phyloP scores from a whole-genome alignment of 2,888 invertebrate genomes.

The Acronicta alni region DNA sequence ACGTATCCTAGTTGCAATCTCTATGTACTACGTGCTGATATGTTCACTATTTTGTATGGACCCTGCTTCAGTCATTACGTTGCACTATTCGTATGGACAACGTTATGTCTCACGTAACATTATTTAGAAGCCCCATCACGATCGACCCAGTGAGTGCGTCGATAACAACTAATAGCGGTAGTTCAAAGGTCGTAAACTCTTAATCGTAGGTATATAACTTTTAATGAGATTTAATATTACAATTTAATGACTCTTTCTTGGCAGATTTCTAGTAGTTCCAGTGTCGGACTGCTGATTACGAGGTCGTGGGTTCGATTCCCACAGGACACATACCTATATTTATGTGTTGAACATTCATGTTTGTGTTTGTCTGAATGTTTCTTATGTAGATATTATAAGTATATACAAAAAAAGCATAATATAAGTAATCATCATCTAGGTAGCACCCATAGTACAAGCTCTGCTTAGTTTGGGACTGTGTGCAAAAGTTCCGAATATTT shows the following conservation, averaged over 20 bases:
- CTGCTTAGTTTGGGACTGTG: too few relatives aligned
- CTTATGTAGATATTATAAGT: too few relatives aligned
- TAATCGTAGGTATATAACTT: slow-evolving; percentile 3
- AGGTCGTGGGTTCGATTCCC: too few relatives aligned
- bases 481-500: too few relatives aligned
- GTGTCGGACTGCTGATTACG: too few relatives aligned
- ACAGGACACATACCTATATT: too few relatives aligned
- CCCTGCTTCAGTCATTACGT: slow-evolving; percentile 34
- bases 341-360: too few relatives aligned
- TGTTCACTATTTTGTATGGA: slow-evolving; percentile 30
- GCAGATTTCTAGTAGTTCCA: too few relatives aligned
- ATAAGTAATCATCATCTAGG: too few relatives aligned
- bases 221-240: slow-evolving; percentile 22
- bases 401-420: too few relatives aligned
- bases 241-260: background rate
- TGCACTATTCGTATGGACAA: slow-evolving; percentile 17
- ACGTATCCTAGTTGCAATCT: slow-evolving; percentile 17
- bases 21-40: slow-evolving; percentile 33
- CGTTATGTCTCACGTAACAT: slow-evolving; percentile 24
- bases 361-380: too few relatives aligned
- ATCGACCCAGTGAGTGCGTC: slow-evolving; percentile 42
- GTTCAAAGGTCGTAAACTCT: slow-evolving; percentile 31
- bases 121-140: slow-evolving; percentile 47
- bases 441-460: too few relatives aligned
- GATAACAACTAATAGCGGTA: slow-evolving; percentile 36